Evolutionary conservation across 2,888 invertebrate genomes (phyloP).

Genomic region (Agrilus cyanescens): DNA sequence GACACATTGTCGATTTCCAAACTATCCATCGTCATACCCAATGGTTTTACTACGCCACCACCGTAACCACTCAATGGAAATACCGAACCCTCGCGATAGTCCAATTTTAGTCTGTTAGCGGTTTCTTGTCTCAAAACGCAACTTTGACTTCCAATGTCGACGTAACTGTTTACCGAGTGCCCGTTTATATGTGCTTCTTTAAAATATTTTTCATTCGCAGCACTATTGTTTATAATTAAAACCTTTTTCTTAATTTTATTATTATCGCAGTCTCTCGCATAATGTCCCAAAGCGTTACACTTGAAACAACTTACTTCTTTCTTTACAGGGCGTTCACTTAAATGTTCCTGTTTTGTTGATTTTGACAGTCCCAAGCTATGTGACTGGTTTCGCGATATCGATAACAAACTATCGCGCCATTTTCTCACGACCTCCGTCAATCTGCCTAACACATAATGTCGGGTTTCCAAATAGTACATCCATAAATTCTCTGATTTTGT

Average conservation of each 20-base stretch:
- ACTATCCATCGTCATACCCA: not conserved
- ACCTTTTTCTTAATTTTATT: not conserved
- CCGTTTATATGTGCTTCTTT: constrained; percentile 2
- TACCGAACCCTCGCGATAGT: no score
- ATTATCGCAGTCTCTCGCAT: not conserved
- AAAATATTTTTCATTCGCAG: constrained; percentile 1
- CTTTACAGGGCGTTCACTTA: no score
- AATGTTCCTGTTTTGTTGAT: no score
- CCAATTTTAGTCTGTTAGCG: not conserved
- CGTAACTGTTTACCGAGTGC: not conserved
- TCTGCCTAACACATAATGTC: constrained; percentile 13
- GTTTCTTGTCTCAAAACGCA: not conserved
- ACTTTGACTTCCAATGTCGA: constrained; percentile 2
- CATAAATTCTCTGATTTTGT: constrained; percentile 14
- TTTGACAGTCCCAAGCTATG: no score
- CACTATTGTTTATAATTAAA: not conserved
- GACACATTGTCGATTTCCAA: not conserved
- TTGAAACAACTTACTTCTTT: no score
- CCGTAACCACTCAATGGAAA: not conserved
- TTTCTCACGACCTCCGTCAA: constrained; percentile 14
- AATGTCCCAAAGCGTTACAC: no score
- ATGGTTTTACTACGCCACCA: not conserved
- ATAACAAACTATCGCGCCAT: constrained; percentile 14
- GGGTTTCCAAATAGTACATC: constrained; percentile 13
- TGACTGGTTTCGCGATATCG: no score